phyloP scores from a whole-genome alignment of 2,797 vertebrate genomes.

The Masticophis lateralis region DNA sequence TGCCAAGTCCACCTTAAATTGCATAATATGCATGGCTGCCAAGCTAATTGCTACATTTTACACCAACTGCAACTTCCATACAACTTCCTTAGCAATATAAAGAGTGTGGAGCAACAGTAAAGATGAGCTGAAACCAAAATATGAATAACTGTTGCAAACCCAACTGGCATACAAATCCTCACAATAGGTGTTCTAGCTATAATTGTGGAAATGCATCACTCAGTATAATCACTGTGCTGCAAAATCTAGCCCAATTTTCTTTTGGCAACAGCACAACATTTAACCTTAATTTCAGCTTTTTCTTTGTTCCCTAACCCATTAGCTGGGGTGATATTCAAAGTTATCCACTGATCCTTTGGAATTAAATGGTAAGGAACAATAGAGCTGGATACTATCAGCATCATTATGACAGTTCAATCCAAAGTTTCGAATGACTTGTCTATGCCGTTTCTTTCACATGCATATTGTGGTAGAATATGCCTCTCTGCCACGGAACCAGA shows the following conservation, averaged over 20 bases:
- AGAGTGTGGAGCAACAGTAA: not conserved
- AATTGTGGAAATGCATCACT: not conserved
- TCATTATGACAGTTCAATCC: not conserved
- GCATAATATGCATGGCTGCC: not conserved
- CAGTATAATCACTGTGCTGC: not conserved
- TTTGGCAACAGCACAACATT: not conserved
- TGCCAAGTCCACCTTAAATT: not conserved
- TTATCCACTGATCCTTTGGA: not conserved
- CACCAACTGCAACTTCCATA: not conserved
- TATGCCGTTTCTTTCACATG: not conserved
- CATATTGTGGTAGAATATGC: not conserved
- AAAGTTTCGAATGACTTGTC: not conserved
- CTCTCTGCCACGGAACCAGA: not conserved
- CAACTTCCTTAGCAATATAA: not conserved
- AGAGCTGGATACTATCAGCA: not conserved
- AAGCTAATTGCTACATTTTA: not conserved
- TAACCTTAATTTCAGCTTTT: not conserved
- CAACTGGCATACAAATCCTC: not conserved
- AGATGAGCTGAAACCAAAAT: not conserved
- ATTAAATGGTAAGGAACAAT: not conserved
- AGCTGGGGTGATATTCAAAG: not conserved
- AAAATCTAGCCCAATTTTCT: not conserved
- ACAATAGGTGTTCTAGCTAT: not conserved
- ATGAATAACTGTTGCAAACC: not conserved
- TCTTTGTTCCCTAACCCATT: not conserved